These are phyloP conservation scores for Hyphantria cunea DNA, from an alignment of 1,140 invertebrate genomes.

Conservation along the genomic window DNA sequence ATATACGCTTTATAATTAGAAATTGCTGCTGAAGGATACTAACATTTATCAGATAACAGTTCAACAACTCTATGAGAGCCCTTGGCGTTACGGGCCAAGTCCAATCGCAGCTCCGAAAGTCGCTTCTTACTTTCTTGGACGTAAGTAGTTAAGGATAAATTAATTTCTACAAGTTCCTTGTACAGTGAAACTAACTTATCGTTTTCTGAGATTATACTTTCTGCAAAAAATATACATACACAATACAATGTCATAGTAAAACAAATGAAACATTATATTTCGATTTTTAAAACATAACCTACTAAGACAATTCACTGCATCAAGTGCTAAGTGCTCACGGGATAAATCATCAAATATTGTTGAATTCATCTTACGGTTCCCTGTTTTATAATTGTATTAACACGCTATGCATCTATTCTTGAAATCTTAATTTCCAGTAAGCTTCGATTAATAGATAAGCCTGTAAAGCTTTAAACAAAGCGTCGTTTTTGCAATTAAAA, in stretches of 20 bases:
- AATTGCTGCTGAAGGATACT: too few species aligned
- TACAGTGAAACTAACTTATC: constrained; percentile 54
- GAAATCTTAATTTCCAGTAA: constrained; percentile 14
- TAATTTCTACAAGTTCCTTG: constrained; percentile 67
- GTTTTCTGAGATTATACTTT: constrained; percentile 56
- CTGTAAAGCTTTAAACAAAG: constrained; percentile 11
- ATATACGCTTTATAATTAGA: too few species aligned
- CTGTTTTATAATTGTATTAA: constrained; percentile 28
- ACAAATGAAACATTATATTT: constrained; percentile 59
- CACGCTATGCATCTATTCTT: constrained; percentile 40
- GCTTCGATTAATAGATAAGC: background rate
- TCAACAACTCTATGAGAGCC: constrained; percentile 68
- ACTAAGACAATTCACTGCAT: constrained; percentile 65
- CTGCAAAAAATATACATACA: constrained; percentile 54
- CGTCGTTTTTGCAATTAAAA: constrained; percentile 36
- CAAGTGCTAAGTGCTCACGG: constrained; percentile 63
- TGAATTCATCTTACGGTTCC: constrained; percentile 71
- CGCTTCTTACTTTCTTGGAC: constrained; percentile 74
- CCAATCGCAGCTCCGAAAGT: constrained; percentile 54
- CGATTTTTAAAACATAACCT: constrained; percentile 73
- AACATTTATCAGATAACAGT: constrained; percentile 65
- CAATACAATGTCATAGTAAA: constrained; percentile 39
- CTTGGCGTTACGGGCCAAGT: constrained; percentile 60
- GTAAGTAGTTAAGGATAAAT: constrained; percentile 69
- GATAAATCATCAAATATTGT: constrained; percentile 62